Conservation (phyloP, 2,113 vertebrate genomes). For the Burhinus bistriatus region DNA sequence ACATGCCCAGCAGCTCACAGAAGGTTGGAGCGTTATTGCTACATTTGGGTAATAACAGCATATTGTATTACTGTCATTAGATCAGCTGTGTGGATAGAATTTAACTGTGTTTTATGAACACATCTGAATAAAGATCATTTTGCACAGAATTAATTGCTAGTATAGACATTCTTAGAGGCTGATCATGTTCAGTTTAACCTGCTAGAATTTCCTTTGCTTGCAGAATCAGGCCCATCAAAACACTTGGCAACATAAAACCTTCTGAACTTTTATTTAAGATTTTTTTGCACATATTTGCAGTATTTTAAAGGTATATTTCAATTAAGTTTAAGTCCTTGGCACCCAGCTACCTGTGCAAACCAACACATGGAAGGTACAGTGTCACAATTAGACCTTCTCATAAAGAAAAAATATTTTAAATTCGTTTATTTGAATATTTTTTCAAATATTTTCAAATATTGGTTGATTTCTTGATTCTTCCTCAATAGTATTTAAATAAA, state of each 20-base stretch:
- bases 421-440: background rate
- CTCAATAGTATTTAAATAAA: background rate
- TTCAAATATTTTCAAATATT: background rate
- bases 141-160: background rate
- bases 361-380: background rate
- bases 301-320: background rate
- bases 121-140: background rate
- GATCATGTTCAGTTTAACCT: rapidly evolving
- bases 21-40: background rate
- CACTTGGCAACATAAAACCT: background rate
- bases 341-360: background rate
- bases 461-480: background rate
- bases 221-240: background rate
- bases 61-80: background rate
- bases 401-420: background rate
- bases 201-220: background rate
- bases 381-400: background rate
- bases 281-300: background rate
- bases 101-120: background rate
- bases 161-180: background rate
- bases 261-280: background rate
- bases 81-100: background rate
- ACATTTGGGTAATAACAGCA: background rate
- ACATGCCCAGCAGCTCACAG: background rate
- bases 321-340: background rate